Percentiles rank a stretch among this genome's conserved stretches.
Evolutionary conservation across 2,888 invertebrate genomes (phyloP).

Genomic region (Gastracanthus pulcherrimus): DNA sequence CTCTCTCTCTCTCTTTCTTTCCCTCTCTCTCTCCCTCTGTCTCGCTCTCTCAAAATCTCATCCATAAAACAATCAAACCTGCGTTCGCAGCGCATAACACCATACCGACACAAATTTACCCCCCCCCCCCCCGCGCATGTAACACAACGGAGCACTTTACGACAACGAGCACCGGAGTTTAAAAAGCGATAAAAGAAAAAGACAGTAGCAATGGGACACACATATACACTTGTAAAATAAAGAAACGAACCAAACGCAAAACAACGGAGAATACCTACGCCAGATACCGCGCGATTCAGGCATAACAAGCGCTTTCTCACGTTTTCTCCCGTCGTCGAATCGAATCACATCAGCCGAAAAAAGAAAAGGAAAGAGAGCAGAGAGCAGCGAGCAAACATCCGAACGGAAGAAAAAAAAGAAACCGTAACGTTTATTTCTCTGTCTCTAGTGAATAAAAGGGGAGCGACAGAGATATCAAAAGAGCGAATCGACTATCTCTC

Average conservation of each 20-base stretch:
- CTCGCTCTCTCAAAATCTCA: not conserved
- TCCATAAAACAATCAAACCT: no score
- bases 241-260: not conserved
- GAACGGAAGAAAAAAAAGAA: not conserved
- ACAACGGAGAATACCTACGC: not conserved
- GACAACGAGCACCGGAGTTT: not conserved
- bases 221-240: not conserved
- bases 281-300: no score
- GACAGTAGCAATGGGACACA: not conserved
- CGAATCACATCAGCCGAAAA: not conserved
- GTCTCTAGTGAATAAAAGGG: not conserved
- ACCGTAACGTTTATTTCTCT: not conserved
- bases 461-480: not conserved
- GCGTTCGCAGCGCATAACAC: no score
- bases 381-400: not conserved
- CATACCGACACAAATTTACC: no score
- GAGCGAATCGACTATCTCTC: conserved; percentile 4
- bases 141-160: no score
- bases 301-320: conserved; percentile 36
- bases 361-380: not conserved
- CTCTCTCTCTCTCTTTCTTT: not conserved
- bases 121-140: no score
- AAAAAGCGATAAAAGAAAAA: not conserved
- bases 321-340: conserved; percentile 30
- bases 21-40: not conserved